A percentile compares a stretch with the other conserved stretches of the same genome.
Evolutionary conservation across 2,888 invertebrate genomes (phyloP).

Genomic region (Morinoia aosen): DNA sequence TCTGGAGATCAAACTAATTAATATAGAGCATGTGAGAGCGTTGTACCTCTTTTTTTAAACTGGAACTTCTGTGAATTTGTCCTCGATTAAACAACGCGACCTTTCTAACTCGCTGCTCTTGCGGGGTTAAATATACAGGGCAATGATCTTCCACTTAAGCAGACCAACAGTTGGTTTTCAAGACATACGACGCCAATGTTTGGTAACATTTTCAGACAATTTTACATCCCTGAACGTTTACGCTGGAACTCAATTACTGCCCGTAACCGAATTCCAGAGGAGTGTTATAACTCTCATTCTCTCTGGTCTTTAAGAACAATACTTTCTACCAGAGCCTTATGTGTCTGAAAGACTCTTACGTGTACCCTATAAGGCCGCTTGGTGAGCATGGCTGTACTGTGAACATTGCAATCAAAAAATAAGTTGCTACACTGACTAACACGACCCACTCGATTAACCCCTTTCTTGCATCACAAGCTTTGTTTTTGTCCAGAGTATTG

Average conservation of each 20-base stretch:
- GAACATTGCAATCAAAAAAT: not conserved
- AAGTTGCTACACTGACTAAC: too few relatives aligned
- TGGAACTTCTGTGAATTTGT: not conserved
- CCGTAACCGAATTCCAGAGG: not conserved
- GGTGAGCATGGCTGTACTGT: not conserved
- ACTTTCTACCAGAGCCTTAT: not conserved
- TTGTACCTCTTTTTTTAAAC: not conserved
- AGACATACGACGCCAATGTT: not conserved
- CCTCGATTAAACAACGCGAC: not conserved
- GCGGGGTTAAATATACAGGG: not conserved
- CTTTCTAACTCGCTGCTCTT: not conserved
- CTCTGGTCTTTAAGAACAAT: not conserved
- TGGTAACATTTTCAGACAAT: not conserved
- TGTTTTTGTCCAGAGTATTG: not conserved
- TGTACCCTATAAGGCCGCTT: not conserved
- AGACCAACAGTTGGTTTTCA: not conserved
- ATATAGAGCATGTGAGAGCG: not conserved
- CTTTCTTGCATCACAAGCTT: not conserved
- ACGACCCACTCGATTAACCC: not conserved
- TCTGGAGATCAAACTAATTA: not conserved
- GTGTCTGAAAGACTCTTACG: not conserved
- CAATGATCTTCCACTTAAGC: not conserved
- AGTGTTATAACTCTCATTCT: not conserved
- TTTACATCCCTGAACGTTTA: not conserved
- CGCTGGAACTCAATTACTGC: not conserved